Evolutionary conservation across 2,888 invertebrate species (phyloP), one percentile per base, ranked within the genome.

Genomic region (Melitaea athalia): DNA sequence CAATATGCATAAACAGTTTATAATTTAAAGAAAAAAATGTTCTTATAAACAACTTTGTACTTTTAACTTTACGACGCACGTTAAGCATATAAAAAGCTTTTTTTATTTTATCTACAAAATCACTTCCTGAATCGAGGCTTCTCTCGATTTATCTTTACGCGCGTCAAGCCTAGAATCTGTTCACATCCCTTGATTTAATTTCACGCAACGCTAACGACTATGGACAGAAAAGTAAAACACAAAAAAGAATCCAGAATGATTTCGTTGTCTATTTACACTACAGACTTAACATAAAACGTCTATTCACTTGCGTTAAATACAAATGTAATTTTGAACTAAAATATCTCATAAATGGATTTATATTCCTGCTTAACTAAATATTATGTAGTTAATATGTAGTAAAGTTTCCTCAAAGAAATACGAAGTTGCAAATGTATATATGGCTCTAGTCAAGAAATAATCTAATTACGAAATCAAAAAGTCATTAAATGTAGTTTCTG

Each of bases 131-230:
- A 63, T 64, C 42, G 10, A 33, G 33, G 15, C 38, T 64, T 69
- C 43, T 55, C 64, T 43, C 60, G 62, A 67, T 67, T 69, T 67
- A 62, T 59, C 24, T 62, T 59, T 59, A 49, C 38, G n/a, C 24
- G 31, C 59, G 24, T 53, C 55, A 59, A 47, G 49, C 64, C 24
- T n/a, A n/a, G n/a, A n/a, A n/a, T n/a, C n/a, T 66, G 69, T 69
- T 69, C 69, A 72, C 69, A 59, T 69, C 63, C 62, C 62, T 62
- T 47, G 53, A 62, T 67, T 69, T 69, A 72, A 72, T 72, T 69
- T 72, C 50, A 64, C 66, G 69, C 64, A 67, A 64, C 66, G 62
- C 49, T 62, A 63, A 67, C 59, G 62, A 52, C 59, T 55, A 59
- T 66, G 33, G 47, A 62, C 33, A 61, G 47, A 49, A 63, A 53